These are phyloP conservation scores for Apodemus sylvaticus DNA, from an alignment of 2,113 vertebrate genomes.

Conservation along the genomic window DNA sequence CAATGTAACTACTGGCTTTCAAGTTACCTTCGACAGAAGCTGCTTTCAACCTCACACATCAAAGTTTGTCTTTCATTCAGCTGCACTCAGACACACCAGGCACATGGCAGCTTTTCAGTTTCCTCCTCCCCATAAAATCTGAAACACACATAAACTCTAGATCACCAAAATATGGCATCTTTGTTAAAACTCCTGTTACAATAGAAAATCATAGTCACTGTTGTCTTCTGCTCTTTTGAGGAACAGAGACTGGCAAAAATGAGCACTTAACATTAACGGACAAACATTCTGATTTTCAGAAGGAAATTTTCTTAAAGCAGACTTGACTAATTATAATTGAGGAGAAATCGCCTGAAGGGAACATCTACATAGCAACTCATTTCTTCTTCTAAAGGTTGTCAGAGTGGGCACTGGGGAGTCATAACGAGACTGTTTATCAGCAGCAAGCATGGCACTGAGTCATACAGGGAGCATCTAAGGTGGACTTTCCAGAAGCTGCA, in stretches of 20 bases:
- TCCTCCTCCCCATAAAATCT: conserved; percentile 15
- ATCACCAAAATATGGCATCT: background rate
- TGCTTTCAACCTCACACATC: background rate
- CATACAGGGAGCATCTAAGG: conserved; percentile 46
- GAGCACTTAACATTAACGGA: background rate
- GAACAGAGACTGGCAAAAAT: background rate
- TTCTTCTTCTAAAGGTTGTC: conserved; percentile 40
- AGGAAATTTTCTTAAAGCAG: background rate
- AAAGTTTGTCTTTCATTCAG: background rate
- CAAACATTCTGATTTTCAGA: background rate
- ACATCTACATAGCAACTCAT: conserved; percentile 29
- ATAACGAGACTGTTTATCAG: conserved; percentile 39
- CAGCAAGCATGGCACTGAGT: conserved; percentile 44
- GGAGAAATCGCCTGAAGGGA: conserved; percentile 33
- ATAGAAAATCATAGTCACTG: background rate
- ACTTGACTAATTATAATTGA: background rate
- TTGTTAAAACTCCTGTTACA: background rate
- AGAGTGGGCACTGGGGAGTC: conserved; percentile 58
- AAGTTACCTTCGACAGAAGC: conserved; percentile 33
- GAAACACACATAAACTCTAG: conserved; percentile 29
- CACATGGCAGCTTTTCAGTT: background rate
- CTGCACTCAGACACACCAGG: background rate
- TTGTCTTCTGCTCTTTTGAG: background rate
- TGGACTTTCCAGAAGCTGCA: conserved; percentile 55
- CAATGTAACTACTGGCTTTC: background rate